A percentile compares a stretch with the other conserved stretches of the same genome.
phyloP scores from a whole-genome alignment of 2,888 invertebrate genomes.

The Metopia argyrocephala region DNA sequence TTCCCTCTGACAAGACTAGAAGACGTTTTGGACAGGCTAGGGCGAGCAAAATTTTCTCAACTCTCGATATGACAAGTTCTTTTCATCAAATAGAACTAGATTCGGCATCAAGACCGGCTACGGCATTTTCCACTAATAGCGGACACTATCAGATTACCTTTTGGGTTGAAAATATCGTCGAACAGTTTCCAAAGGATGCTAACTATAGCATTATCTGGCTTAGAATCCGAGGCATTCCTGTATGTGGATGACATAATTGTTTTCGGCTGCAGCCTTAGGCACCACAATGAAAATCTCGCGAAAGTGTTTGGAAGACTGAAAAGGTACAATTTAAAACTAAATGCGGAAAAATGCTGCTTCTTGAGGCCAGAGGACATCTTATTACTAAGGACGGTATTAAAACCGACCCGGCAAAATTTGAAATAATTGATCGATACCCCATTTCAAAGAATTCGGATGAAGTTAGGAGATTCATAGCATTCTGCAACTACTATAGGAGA shows the following conservation, averaged over 20 bases:
- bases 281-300: conserved; percentile 19
- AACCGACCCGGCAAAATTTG: conserved; percentile 12
- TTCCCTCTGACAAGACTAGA: conserved; percentile 14
- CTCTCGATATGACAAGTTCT: conserved; percentile 17
- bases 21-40: conserved; percentile 3
- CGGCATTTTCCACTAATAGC: no score
- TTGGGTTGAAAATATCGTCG: conserved; percentile 35
- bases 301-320: conserved; percentile 4
- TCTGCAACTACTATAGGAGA: neutral
- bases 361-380: conserved; percentile 11
- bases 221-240: conserved; percentile 19
- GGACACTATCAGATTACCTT: neutral
- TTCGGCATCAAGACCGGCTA: neutral
- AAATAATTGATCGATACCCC: neutral
- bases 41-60: conserved; percentile 11
- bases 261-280: conserved; percentile 1
- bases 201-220: conserved; percentile 10
- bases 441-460: neutral
- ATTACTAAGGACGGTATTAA: conserved; percentile 13
- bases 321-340: neutral
- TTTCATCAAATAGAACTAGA: conserved; percentile 3
- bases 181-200: conserved; percentile 35
- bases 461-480: neutral
- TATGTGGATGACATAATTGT: conserved; percentile 21
- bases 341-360: conserved; percentile 14